Percentiles rank a stretch among this genome's conserved stretches.
These are phyloP conservation scores for Piprites chloris DNA, from an alignment of 2,113 vertebrate species.

Conservation along the genomic window DNA sequence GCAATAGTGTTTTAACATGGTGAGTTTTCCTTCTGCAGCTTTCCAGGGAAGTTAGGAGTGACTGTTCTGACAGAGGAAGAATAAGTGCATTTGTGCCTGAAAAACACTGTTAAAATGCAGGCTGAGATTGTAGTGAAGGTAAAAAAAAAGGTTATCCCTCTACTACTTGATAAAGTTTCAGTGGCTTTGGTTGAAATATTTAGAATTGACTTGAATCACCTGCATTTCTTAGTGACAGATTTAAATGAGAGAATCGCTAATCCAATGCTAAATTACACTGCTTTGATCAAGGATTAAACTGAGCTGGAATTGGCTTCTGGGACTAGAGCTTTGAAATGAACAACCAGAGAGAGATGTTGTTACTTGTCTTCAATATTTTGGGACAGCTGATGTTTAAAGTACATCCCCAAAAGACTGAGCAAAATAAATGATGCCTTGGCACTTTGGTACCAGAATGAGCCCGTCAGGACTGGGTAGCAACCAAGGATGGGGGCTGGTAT, in stretches of 20 bases:
- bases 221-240: slow-evolving; percentile 24
- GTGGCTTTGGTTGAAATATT: not conserved
- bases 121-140: not conserved
- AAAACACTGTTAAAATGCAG: not conserved
- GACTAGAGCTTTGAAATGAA: slow-evolving; percentile 12
- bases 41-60: not conserved
- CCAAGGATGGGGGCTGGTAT: not conserved
- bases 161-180: not conserved
- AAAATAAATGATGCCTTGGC: not conserved
- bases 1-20: not conserved
- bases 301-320: slow-evolving; percentile 30
- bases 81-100: not conserved
- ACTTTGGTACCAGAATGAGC: not conserved
- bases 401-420: not conserved
- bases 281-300: slow-evolving; percentile 71
- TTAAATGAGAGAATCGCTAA: slow-evolving; percentile 51
- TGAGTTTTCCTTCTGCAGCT: not conserved
- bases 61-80: not conserved
- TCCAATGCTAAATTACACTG: slow-evolving; percentile 28
- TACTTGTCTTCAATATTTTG: not conserved
- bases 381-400: not conserved
- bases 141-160: not conserved
- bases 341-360: not conserved
- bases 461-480: not conserved
- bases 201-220: slow-evolving; percentile 14